Base-by-base conservation (phyloP, 2,888 invertebrate species). In the Drosophila paranaensis region DNA sequence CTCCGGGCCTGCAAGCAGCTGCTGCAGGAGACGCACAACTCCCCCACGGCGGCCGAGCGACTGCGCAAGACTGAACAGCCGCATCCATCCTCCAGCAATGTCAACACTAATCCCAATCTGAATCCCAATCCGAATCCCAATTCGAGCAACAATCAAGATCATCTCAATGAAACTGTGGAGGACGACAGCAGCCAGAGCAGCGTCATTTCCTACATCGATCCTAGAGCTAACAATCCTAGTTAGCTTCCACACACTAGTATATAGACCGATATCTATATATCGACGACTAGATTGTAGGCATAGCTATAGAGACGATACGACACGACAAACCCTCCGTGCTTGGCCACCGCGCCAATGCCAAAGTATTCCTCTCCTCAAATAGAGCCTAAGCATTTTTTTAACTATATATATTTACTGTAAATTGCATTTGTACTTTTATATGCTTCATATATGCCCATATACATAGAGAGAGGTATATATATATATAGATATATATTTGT, bases 181-280 rank as follows among this genome's bases (percentile, higher is more conserved):
- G 93, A 93, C 66, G 93, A 93, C 61, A 93, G 93, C 76, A 93
- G 93, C 75, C 93, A 93, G 79, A 92, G 92, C 72, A 93, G 93
- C 78, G 90, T 93, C 58, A 92, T 93, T 68, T 93, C 93, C 30
- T 93, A 92, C 69, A 92, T 93, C 71, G 92, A 93, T 89, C 92
- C 93, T 50, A 91, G 90, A 74, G 89, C 87, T 54, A 79, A 50
- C 72, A 80, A 81, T 81, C 72, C 85, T 73, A 84, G 85, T 64
- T 84, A 84, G 69, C 78, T 71, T 39, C 20, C 2, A 45, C 16
- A 53, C 25, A 61, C 40, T 33, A 55, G 16, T 43, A 72, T 55
- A 50, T 45, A 58, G 14, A 42, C 16, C 45, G 14, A 39, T 53
- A 48, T 39, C 53, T 14, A 37, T 66, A 42, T 62, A 69, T n/a